These are phyloP conservation scores for Threskiornis aethiopicus DNA, from an alignment of 2,797 vertebrate species.

Conservation along the genomic window DNA sequence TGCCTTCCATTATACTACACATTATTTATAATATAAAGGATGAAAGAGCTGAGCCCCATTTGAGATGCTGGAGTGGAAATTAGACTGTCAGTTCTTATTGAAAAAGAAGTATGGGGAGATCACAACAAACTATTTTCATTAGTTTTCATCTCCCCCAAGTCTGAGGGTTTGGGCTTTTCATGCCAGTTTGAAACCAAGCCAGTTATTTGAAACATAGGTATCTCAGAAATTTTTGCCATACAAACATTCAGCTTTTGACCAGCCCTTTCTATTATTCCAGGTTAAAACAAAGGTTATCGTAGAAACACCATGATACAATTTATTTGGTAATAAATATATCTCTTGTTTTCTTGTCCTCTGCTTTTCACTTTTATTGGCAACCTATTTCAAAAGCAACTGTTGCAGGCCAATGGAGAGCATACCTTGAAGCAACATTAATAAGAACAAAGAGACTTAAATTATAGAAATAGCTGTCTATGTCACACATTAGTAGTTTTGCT, in stretches of 20 bases:
- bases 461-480: constrained; percentile 34
- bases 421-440: constrained; percentile 64
- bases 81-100: neutral
- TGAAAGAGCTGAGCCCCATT: constrained; percentile 8
- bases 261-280: neutral
- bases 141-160: neutral
- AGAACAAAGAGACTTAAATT: constrained; percentile 60
- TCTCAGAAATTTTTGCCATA: neutral
- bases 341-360: neutral
- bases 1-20: neutral
- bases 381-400: neutral
- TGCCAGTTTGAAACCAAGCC: neutral
- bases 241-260: neutral
- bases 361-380: neutral
- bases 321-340: neutral
- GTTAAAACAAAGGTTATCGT: neutral
- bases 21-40: neutral
- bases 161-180: neutral
- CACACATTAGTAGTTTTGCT: constrained; percentile 66
- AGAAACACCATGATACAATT: neutral
- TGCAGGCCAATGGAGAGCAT: neutral
- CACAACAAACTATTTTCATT: neutral
- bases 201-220: neutral
- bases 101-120: neutral
- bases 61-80: constrained; percentile 43